Evolutionary conservation across 2,113 vertebrate species (phyloP).

Genomic region (Lophochroa leadbeateri): DNA sequence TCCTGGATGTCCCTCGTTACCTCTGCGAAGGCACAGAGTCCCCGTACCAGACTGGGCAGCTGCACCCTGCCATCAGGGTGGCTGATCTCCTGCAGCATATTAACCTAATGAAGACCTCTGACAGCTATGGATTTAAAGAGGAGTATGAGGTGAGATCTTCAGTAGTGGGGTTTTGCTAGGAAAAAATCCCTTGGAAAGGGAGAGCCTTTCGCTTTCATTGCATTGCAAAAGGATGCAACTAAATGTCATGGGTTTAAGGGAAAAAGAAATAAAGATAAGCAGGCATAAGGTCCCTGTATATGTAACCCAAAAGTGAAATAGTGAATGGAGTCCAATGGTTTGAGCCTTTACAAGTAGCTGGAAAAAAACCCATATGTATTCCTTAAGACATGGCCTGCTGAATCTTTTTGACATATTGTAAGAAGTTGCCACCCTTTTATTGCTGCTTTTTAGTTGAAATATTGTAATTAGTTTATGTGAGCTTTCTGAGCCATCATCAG

Average conservation of each 20-base stretch:
- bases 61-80: constrained; percentile 96
- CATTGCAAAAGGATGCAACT: neutral
- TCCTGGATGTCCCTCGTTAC: constrained; percentile 94
- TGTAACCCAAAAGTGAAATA: neutral
- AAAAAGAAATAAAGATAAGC: neutral
- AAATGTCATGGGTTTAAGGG: neutral
- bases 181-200: neutral
- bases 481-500: neutral
- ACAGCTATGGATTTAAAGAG: constrained; percentile 99
- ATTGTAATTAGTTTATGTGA: neutral
- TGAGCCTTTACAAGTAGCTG: neutral
- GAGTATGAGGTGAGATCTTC: constrained; percentile 91
- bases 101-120: constrained; percentile 99
- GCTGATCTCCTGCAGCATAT: constrained; percentile 97
- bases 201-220: neutral
- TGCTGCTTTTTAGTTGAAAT: neutral
- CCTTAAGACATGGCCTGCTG: neutral
- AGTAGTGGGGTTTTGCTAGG: neutral
- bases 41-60: constrained; percentile 96
- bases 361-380: neutral
- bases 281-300: neutral
- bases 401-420: neutral
- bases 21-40: constrained; percentile 97
- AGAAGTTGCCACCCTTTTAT: neutral
- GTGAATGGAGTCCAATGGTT: neutral